Base-by-base conservation (phyloP, 2,888 invertebrate genomes). In the Aspidiotus destructor region DNA sequence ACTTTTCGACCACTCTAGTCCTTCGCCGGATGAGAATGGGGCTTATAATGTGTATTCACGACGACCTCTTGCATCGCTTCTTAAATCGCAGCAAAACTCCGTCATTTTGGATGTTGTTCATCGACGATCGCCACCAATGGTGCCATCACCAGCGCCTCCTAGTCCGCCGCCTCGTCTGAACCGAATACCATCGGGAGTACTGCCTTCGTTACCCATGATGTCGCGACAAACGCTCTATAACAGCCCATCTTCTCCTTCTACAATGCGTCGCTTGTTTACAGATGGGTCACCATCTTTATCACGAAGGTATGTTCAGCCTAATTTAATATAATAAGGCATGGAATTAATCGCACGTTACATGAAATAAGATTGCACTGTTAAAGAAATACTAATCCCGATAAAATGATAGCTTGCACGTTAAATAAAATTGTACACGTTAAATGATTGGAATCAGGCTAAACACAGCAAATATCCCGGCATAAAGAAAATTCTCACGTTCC, bases 241-340 rank as follows among this genome's bases (percentile, higher is more conserved):
- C n/a, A 65, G 68, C 1, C 70, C 70, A n/a, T 48, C 68, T 15
- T 71, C 72, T 13, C 72, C 72, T 53, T 57, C 69, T 7, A 63
- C 71, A 1, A 7, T 60, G 9, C 70, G 72, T 40, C 69, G 71
- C 13, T 48, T 63, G 7, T 70, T 70, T 62, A 44, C 42, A 7
- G 78, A 77, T 71, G 74, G 76, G 13, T 78, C 79, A 58, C 78
- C 79, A 69, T 77, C 77, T n/a, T 76, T 77, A 70, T 73, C 76
- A 7, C 74, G 79, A 73, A 77, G 79, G 78, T 78, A 72, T 52
- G 44, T 70, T 54, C 8, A n/a, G n/a, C 11, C 52, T 52, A 11
- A n/a, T 52, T 52, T 52, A 11, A n/a, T n/a, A n/a, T n/a, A n/a
- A n/a, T n/a, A n/a, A n/a, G n/a, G n/a, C n/a, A n/a, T n/a, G n/a